phyloP scores from a whole-genome alignment of 2,113 vertebrate species.

The Limnothrissa miodon region DNA sequence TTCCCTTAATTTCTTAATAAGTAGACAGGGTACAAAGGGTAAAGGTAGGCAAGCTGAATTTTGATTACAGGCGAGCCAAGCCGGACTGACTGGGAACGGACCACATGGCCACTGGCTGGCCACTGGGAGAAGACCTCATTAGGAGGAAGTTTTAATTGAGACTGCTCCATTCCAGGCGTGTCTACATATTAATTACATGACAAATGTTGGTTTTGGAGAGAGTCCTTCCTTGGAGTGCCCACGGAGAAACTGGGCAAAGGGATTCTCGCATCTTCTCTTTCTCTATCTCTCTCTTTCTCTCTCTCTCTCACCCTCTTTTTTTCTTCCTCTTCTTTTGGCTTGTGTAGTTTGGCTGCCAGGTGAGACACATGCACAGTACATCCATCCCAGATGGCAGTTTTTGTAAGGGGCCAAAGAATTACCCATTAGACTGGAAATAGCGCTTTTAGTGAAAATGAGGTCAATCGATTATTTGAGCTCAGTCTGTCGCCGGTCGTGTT shows the following conservation, averaged over 20 bases:
- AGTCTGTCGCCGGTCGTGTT: constrained; percentile 56
- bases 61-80: constrained; percentile 48
- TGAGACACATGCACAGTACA: constrained; percentile 53
- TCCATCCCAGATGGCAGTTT: constrained; percentile 70
- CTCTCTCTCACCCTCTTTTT: constrained; percentile 18
- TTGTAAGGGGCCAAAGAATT: constrained; percentile 73
- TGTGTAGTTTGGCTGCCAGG: constrained; percentile 53
- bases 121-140: constrained; percentile 20
- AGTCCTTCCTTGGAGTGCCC: not conserved
- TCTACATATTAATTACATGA: constrained; percentile 42
- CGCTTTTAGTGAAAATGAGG: constrained; percentile 80
- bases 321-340: not conserved
- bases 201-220: constrained; percentile 37
- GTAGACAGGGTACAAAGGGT: constrained; percentile 62
- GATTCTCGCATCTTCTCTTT: not conserved
- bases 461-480: constrained; percentile 81
- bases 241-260: not conserved
- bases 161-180: constrained; percentile 11
- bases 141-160: constrained; percentile 15
- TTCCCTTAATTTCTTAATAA: constrained; percentile 71
- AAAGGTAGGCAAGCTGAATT: constrained; percentile 65
- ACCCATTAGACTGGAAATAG: constrained; percentile 71
- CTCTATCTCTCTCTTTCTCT: too few species aligned
- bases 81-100: not conserved
- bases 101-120: constrained; percentile 10